phyloP scores from a whole-genome alignment of 2,888 invertebrate genomes.

The Folsomia manolachei region DNA sequence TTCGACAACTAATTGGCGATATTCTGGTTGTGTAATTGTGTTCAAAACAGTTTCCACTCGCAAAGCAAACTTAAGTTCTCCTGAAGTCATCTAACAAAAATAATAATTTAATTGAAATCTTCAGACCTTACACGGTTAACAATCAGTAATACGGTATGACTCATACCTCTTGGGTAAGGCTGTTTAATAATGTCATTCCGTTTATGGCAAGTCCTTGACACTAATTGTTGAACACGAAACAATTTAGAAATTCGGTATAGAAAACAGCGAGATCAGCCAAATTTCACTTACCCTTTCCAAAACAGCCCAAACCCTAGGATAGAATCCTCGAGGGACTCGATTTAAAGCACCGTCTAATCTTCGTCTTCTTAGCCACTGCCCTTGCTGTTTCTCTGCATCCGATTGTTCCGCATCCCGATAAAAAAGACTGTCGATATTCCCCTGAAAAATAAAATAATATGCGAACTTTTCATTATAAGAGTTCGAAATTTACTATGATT shows the following conservation, averaged over 20 bases:
- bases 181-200: conserved; percentile 83
- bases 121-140: background rate
- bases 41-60: conserved; percentile 96
- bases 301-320: conserved; percentile 89
- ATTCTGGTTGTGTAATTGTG: conserved; percentile 96
- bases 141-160: too few species aligned
- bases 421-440: conserved; percentile 48
- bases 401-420: conserved; percentile 55
- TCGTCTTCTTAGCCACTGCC: conserved; percentile 93
- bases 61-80: conserved; percentile 95
- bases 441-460: conserved; percentile 33
- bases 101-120: background rate
- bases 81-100: conserved; percentile 84
- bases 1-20: conserved; percentile 93
- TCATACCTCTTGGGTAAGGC: conserved; percentile 82
- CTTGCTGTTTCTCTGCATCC: conserved; percentile 66
- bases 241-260: conserved; percentile 40
- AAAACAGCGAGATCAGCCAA: too few species aligned
- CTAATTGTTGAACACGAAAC: too few species aligned
- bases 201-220: conserved; percentile 93
- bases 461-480: background rate
- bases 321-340: conserved; percentile 94
- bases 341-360: conserved; percentile 95
- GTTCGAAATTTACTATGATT: background rate
- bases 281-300: conserved; percentile 71